Base-by-base conservation (phyloP, 1,140 invertebrate genomes). In the Theocolax elegans region DNA sequence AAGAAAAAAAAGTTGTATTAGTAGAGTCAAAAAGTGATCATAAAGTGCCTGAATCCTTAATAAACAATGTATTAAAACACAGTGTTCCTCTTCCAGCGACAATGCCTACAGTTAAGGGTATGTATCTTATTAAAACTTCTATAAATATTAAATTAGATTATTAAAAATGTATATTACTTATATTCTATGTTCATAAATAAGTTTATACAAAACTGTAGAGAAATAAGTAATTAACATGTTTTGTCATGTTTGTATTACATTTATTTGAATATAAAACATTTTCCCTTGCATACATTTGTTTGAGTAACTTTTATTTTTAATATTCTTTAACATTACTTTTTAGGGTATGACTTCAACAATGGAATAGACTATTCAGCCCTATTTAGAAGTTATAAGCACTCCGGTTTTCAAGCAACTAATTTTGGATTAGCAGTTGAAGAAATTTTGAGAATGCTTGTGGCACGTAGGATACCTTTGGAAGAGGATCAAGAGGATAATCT, bases 371-470 rank as follows among this genome's bases (percentile, higher is more conserved):
- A 97, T 83, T 88, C 93, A 74, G 90, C 91, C 77, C 81, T 99
- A 19, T 87, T 99, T 4, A 83, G 93, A 67, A 92, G 92, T 21
- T 99, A 95, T 80, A 80, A 88, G 51, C 87, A 89, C 60, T 94
- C 92, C 46, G 98, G 98, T 49, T 99, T 99, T 83, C 98, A 99
- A 89, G 96, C 98, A 1, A 97, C 96, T 0, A 97, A 93, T 88
- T 95, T 99, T 85, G 96, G 94, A 0, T 86, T 92, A 78, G 95
- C 96, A 12, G 92, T 98, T 1, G 87, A 94, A 60, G 95, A 98
- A 90, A 93, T 99, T 53, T 93, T 95, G 74, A 92, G 90, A 90
- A 99, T 99, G 97, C 89, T 98, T 44, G 86, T 90, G 77, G 89
- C 89, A 77, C 87, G 92, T 73, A 87, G 88, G 21, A 81, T 90